Conservation (phyloP, 1,140 invertebrate species). For the Brachionus angularis region DNA sequence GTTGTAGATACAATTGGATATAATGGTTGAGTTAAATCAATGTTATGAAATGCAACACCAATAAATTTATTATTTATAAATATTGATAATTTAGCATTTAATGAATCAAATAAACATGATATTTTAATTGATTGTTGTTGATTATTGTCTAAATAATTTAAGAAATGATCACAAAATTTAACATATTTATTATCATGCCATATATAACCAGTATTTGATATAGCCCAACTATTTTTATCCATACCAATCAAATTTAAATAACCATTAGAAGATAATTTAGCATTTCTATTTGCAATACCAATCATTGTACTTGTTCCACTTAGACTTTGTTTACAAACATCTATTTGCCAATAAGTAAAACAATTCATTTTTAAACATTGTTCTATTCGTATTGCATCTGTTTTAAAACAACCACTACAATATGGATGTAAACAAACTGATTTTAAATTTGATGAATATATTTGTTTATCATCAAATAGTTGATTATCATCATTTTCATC, state of each 20-base stretch:
- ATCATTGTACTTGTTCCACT: slow-evolving; percentile 35
- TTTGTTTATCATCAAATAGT: slow-evolving; percentile 40
- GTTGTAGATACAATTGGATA: slow-evolving; percentile 34
- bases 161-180: slow-evolving; percentile 8
- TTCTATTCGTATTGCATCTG: not conserved
- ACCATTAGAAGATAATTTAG: slow-evolving; percentile 54
- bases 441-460: not conserved
- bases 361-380: not conserved
- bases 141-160: too few relatives aligned
- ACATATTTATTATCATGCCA: slow-evolving; percentile 62
- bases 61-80: slow-evolving; percentile 9
- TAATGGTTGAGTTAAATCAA: not conserved
- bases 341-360: slow-evolving; percentile 15
- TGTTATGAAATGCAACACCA: slow-evolving; percentile 25
- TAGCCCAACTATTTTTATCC: slow-evolving; percentile 68
- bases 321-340: not conserved
- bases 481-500: too few relatives aligned
- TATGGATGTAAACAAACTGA: slow-evolving; percentile 26
- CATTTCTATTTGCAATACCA: not conserved
- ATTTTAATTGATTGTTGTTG: not conserved
- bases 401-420: slow-evolving; percentile 35
- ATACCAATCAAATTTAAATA: slow-evolving; percentile 67
- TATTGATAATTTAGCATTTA: not conserved
- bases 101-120: slow-evolving; percentile 7
- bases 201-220: slow-evolving; percentile 69